Evolutionary conservation across 2,113 vertebrate genomes (phyloP).

Genomic region (Dromiciops gliroides): DNA sequence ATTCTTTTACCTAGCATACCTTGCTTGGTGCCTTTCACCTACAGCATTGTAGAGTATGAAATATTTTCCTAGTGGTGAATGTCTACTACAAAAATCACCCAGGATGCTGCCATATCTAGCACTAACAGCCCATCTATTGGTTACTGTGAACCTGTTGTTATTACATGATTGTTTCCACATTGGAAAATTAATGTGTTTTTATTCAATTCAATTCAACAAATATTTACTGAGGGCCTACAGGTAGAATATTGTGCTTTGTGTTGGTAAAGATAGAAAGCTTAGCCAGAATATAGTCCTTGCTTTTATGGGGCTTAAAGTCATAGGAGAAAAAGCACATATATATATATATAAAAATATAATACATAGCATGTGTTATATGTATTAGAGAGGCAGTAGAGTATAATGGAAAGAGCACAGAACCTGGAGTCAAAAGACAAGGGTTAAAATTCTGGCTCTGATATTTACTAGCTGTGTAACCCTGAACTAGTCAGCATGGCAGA

Average conservation of each 20-base stretch:
- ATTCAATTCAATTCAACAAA: background rate
- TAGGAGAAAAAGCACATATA: background rate
- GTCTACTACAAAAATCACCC: background rate
- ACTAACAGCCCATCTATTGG: background rate
- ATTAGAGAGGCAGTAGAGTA: background rate
- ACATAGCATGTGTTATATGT: background rate
- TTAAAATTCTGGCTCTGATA: background rate
- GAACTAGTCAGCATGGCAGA: background rate
- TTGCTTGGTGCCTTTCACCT: background rate
- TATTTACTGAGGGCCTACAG: background rate
- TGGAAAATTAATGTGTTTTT: background rate
- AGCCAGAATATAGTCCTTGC: background rate
- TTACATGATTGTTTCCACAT: background rate
- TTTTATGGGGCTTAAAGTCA: background rate
- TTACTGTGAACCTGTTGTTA: background rate
- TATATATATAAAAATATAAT: background rate
- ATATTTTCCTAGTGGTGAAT: too few relatives aligned
- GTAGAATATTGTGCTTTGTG: background rate
- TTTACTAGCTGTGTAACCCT: background rate
- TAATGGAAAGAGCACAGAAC: background rate
- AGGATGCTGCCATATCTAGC: background rate
- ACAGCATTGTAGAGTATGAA: background rate
- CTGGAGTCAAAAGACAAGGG: background rate
- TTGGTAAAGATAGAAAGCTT: background rate
- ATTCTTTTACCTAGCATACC: background rate